Conservation (phyloP, 2,797 vertebrate species). For the Helarctos malayanus region DNA sequence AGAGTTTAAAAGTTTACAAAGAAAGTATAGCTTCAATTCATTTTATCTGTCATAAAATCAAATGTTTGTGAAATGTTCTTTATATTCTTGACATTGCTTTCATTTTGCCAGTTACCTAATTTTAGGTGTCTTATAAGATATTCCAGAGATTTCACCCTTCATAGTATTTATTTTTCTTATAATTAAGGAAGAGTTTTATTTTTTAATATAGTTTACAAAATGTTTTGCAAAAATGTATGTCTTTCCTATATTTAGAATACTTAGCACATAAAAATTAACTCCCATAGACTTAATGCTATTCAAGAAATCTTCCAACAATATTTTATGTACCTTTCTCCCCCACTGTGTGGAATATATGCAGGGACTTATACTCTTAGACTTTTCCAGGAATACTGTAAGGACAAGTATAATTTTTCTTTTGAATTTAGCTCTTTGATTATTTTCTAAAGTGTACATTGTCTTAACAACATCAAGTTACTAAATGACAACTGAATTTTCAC, state of each 20-base stretch:
- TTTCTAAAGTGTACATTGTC: slow-evolving; percentile 69
- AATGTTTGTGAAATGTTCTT: not conserved
- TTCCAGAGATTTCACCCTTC: not conserved
- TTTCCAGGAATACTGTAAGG: slow-evolving; percentile 81
- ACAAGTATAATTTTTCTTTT: slow-evolving; percentile 82
- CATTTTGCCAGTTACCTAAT: not conserved
- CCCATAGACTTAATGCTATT: slow-evolving; percentile 67
- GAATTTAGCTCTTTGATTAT: slow-evolving; percentile 82
- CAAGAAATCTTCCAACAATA: slow-evolving; percentile 55
- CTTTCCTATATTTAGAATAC: slow-evolving; percentile 78
- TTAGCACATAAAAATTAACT: slow-evolving; percentile 86
- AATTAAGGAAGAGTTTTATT: not conserved
- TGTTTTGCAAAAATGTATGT: not conserved
- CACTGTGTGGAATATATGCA: slow-evolving; percentile 68
- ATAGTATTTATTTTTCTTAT: not conserved
- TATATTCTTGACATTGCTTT: not conserved
- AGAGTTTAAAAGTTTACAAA: not conserved
- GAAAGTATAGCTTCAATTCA: not conserved
- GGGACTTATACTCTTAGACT: slow-evolving; percentile 61
- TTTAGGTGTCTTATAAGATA: not conserved
- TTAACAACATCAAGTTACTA: slow-evolving; percentile 82
- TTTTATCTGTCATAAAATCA: not conserved
- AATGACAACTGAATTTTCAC: slow-evolving; percentile 28
- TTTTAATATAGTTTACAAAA: not conserved
- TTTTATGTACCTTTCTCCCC: slow-evolving; percentile 74